A percentile compares a stretch with the other conserved stretches of the same genome.
Conservation (phyloP, 2,888 invertebrate genomes). For the Monopis laevigella region DNA sequence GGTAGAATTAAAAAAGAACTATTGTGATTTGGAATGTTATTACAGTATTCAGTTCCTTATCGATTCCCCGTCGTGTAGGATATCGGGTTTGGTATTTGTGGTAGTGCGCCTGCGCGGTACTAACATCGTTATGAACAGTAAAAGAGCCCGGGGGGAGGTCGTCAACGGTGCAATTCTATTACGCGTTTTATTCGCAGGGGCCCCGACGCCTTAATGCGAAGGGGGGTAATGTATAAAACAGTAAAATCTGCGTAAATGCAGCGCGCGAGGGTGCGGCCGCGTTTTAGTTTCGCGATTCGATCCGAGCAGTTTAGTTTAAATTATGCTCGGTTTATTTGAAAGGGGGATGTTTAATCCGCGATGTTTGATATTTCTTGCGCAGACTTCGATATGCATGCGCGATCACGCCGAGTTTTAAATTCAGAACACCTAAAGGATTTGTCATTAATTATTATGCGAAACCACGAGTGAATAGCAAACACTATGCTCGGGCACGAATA, state of each 20-base stretch:
- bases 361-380: no score
- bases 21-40: no score
- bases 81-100: slow-evolving; percentile 15
- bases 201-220: slow-evolving; percentile 24
- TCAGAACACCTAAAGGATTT: slow-evolving; percentile 2
- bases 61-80: slow-evolving; percentile 12
- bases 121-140: slow-evolving; percentile 55
- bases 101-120: slow-evolving; percentile 47
- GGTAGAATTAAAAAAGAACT: not conserved
- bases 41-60: no score
- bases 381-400: not conserved
- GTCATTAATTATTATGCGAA: not conserved
- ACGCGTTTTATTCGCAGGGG: slow-evolving; percentile 58
- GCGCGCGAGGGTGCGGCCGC: slow-evolving; percentile 19
- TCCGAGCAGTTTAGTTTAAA: slow-evolving; percentile 61
- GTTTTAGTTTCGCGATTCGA: slow-evolving; percentile 49
- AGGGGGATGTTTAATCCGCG: not conserved
- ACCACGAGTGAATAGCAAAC: not conserved
- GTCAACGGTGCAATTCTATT: slow-evolving; percentile 61
- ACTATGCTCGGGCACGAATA: not conserved
- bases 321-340: slow-evolving; percentile 33
- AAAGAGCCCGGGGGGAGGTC: slow-evolving; percentile 27
- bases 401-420: not conserved
- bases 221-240: slow-evolving; percentile 47
- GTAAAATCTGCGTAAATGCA: slow-evolving; percentile 54